Evolutionary conservation across 2,113 vertebrate species (phyloP), one percentile per base, ranked within the genome.

Genomic region (Pseudonaja textilis): DNA sequence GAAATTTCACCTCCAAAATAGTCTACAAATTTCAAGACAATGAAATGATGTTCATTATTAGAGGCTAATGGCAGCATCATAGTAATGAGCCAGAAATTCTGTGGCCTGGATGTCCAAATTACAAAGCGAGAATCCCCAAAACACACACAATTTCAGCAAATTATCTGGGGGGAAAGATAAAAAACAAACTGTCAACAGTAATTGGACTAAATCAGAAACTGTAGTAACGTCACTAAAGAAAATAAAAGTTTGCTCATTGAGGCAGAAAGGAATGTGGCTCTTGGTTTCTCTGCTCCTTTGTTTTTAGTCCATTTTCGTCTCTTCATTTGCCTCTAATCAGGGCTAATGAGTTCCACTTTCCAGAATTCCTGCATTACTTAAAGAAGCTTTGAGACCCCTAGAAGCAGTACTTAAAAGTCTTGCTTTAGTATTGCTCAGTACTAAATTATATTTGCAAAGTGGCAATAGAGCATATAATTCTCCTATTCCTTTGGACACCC

Each of bases 251-350:
- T 86, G 88, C 16, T 81, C 89, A 94, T 29, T 8, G 23, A 50
- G 87, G 85, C 56, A 94, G 90, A 85, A 52, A 90, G 34, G 52
- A 93, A 92, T 0, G 0, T 16, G 52, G 64, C 86, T 92, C 25
- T 34, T 57, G 61, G 16, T 90, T 87, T 91, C n/a, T 57, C 26
- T 89, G 50, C 56, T 69, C 74, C 64, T 87, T 57, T 64, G 12
- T 89, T 92, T 95, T 93, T 45, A 42, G 1, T 89, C 90, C 26
- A 22, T 91, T 91, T 86, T 92, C 91, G 90, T 95, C 91, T 94
- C 54, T 26, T 85, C 52, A 88, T 55, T 94, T 93, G 94, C 45
- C 42, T 39, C 34, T 90, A 55, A 64, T 18, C 92, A 92, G 81
- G 74, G 91, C n/a, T 90, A 87, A 74, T 59, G 87, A 74, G 25